Evolutionary conservation across 2,888 invertebrate species (phyloP).

Genomic region (Morpho helenor): DNA sequence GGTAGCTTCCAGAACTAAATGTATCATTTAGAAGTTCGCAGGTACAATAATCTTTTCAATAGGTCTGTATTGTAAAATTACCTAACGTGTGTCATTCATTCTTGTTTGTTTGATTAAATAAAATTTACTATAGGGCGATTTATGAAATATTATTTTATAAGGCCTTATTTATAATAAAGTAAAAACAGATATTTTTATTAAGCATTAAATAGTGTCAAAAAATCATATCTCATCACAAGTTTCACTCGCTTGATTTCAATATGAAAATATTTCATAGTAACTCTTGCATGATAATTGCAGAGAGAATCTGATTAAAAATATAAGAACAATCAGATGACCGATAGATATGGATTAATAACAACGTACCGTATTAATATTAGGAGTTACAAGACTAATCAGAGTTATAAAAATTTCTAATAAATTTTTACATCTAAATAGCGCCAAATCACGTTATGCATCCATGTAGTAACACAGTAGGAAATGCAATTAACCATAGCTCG

Average conservation of each 20-base stretch:
- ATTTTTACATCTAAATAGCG: slow-evolving; percentile 24
- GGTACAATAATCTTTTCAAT: too few species aligned
- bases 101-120: too few species aligned
- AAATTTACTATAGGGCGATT: too few species aligned
- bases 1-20: too few species aligned
- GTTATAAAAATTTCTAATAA: slow-evolving; percentile 22
- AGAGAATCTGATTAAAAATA: not conserved
- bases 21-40: too few species aligned
- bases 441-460: slow-evolving; percentile 37
- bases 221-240: too few species aligned
- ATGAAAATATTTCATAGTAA: slow-evolving; percentile 7
- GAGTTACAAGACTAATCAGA: slow-evolving; percentile 17
- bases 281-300: slow-evolving; percentile 5
- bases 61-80: too few species aligned
- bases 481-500: slow-evolving; percentile 69
- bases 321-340: slow-evolving; percentile 5
- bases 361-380: slow-evolving; percentile 7
- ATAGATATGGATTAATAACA: slow-evolving; percentile 13
- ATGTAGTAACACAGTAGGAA: slow-evolving; percentile 72
- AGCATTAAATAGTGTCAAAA: too few species aligned
- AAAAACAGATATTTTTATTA: too few species aligned
- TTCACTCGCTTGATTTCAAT: not conserved
- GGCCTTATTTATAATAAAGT: not conserved
- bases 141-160: too few species aligned
- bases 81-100: too few species aligned